Base-by-base conservation (phyloP, 1,140 invertebrate species). In the Radopholus similis region DNA sequence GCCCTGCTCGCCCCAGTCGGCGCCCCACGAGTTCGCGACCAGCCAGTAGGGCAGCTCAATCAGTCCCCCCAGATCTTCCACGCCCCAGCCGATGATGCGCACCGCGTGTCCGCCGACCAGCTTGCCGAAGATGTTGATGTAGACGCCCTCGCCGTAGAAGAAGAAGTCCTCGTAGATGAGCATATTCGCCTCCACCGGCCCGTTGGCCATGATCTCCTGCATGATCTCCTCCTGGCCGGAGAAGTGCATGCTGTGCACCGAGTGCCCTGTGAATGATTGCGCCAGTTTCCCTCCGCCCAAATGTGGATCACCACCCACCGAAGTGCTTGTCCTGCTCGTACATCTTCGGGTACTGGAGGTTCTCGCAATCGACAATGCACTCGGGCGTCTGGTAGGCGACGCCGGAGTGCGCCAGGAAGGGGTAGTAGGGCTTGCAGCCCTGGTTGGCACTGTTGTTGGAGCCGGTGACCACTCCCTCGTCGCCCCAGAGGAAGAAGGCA, bases 11-110 rank as follows among this genome's bases (percentile, higher is more conserved):
- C 87, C 91, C 92, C 92, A 95, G 77, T 92, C 91, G 5, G 86
- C 85, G 83, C 93, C 94, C 92, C 92, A 95, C 0, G 91, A 93
- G 84, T 95, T 95, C 47, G 90, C 91, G 73, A 91, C 58, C 58
- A 60, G 58, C 58, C 58, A 60, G 40, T 60, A 60, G 86, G 0
- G 86, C 37, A 86, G 87, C 0, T 87, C 87, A 62, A 89, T n/a
- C n/a, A n/a, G 87, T 79, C 92, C 90, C 80, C 91, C 90, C 1
- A 40, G 34, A 15, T 60, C 87, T n/a, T n/a, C n/a, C n/a, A n/a
- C 87, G 26, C 91, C 91, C 89, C 90, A 93, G 23, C 92, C 92
- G 9, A 94, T 83, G 32, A 94, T 89, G 77, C 89, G 89, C 49
- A 95, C 88, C 28, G 92, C 92, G 84, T 95, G 92, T 9, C 91